Conservation (phyloP, 2,888 invertebrate species). For the Erebia ligea region DNA sequence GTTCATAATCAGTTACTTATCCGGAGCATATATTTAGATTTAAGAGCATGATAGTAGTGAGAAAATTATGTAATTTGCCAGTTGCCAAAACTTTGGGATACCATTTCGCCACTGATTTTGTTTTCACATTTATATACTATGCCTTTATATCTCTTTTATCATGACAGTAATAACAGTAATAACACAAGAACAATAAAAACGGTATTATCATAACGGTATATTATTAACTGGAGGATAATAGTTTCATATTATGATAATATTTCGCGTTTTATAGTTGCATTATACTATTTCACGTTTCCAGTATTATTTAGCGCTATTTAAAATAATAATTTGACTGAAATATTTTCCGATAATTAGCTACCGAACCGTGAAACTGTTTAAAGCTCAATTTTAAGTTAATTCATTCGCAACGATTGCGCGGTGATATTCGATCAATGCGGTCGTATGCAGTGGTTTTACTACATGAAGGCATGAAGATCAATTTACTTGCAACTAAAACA, state of each 20-base stretch:
- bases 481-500: background rate
- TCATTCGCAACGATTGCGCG: conserved; percentile 8
- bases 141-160: background rate
- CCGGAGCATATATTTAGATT: no score
- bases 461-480: conserved; percentile 2
- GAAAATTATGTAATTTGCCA: no score
- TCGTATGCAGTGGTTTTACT: background rate
- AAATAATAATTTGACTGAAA: conserved; percentile 24
- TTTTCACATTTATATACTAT: background rate
- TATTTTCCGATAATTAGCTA: conserved; percentile 26
- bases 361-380: conserved; percentile 26
- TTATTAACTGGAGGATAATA: background rate
- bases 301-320: conserved; percentile 23
- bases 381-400: conserved; percentile 22
- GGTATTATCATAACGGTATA: conserved; percentile 1
- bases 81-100: background rate
- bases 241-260: conserved; percentile 9
- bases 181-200: conserved; percentile 1
- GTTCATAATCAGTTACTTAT: no score
- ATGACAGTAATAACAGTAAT: background rate
- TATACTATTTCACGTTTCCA: conserved; percentile 9
- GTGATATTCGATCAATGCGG: conserved; percentile 18
- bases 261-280: background rate
- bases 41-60: no score
- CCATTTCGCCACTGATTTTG: background rate